Percentiles rank a stretch among this genome's conserved stretches.
Conservation (phyloP, 2,797 vertebrate species). For the Eurystomus glaucurus region DNA sequence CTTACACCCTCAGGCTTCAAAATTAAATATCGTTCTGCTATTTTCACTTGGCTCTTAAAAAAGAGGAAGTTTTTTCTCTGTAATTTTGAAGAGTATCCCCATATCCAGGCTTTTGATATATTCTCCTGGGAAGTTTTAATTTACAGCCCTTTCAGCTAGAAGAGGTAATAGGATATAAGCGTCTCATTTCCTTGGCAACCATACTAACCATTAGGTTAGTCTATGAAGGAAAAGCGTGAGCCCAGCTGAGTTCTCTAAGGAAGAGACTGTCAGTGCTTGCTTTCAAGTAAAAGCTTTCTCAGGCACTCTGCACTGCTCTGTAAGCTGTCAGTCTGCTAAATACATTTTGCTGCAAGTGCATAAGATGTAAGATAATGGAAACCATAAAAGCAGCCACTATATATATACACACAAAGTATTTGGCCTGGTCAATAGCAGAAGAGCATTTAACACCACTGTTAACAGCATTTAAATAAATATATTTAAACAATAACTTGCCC, state of each 20-base stretch:
- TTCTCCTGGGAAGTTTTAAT: constrained; percentile 30
- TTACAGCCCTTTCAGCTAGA: constrained; percentile 34
- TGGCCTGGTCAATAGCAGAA: not conserved
- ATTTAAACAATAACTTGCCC: not conserved
- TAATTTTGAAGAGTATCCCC: not conserved
- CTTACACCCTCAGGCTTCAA: not conserved
- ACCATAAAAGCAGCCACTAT: not conserved
- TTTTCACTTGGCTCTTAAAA: not conserved
- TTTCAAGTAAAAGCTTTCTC: constrained; percentile 1
- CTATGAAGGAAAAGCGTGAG: not conserved
- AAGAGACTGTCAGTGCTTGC: not conserved
- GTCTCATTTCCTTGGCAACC: constrained; percentile 48
- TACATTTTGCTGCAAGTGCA: not conserved
- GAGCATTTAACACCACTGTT: not conserved
- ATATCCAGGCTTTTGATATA: not conserved
- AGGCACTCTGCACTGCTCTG: not conserved
- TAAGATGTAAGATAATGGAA: not conserved
- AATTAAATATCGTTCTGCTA: not conserved
- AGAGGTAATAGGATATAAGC: not conserved
- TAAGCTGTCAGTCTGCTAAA: constrained; percentile 1
- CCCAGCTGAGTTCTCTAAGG: not conserved
- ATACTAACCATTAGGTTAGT: constrained; percentile 16
- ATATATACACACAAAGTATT: not conserved
- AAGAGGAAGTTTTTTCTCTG: not conserved
- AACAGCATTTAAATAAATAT: not conserved